Evolutionary conservation across 2,113 vertebrate species (phyloP).

Genomic region (Mixornis gularis): DNA sequence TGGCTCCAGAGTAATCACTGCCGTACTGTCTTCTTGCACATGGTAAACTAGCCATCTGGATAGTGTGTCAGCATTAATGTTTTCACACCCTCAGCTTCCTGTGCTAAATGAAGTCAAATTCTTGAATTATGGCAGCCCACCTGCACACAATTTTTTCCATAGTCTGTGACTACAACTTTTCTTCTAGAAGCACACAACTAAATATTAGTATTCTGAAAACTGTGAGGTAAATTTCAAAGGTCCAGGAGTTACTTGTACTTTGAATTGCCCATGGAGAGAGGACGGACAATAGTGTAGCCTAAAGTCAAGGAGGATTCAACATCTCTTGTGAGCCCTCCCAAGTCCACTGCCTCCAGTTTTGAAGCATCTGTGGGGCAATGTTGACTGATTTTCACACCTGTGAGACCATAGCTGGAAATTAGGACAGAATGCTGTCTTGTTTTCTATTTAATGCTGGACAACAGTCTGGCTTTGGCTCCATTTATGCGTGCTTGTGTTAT

Average conservation of each 20-base stretch:
- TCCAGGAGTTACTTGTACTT: background rate
- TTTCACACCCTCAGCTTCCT: conserved; percentile 68
- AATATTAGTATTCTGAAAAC: background rate
- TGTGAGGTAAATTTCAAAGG: background rate
- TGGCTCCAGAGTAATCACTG: conserved; percentile 59
- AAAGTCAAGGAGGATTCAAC: background rate
- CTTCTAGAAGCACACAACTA: background rate
- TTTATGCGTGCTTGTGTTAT: background rate
- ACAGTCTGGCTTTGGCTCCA: background rate
- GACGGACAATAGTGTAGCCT: background rate
- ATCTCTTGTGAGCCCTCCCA: background rate
- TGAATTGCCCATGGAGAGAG: background rate
- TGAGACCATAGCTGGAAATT: background rate
- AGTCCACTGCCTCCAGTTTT: background rate
- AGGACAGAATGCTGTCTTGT: background rate
- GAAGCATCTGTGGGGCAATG: background rate
- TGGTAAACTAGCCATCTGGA: conserved; percentile 70
- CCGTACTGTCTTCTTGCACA: conserved; percentile 63
- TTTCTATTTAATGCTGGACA: conserved; percentile 14
- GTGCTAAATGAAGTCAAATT: conserved; percentile 66
- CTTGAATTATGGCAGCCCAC: conserved; percentile 63
- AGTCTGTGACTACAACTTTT: conserved; percentile 10
- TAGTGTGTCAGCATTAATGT: conserved; percentile 69
- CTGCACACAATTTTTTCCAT: conserved; percentile 53
- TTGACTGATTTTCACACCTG: background rate